Evolutionary conservation across 2,888 invertebrate genomes (phyloP), one percentile per base, ranked within the genome.

Genomic region (Calameuta idolon): DNA sequence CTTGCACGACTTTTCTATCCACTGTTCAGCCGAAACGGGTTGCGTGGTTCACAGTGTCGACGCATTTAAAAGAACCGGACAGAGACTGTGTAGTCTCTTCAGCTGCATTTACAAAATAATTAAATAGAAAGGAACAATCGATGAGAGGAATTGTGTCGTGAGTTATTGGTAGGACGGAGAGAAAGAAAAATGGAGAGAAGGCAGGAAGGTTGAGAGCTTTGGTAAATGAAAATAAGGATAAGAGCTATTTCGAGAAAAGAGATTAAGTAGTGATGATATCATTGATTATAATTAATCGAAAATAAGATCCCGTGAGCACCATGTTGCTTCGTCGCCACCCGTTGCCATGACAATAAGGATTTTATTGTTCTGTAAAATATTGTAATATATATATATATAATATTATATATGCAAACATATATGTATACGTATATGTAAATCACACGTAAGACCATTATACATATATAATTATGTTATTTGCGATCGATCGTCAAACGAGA

Each of bases 341-440:
- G 85, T 89, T 90, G 90, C 89, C 90, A 90, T 90, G 90, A 91
- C 90, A 90, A 90, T 90, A 90, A 90, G 83, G 80, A 83, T 86
- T 85, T 84, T 86, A 85, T 88, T 85, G 85, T 88, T 87, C 84
- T 90, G 89, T 89, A 90, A 87, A 88, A 89, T 91, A 90, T 85
- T 90, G 90, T 90, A 89, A 87, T 83, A 74, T 74, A 37, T 71
- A 78, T 83, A 74, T 74, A 35, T 71, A 69, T 30, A 12, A 71
- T 31, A 71, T 31, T 31, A 71, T 71, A 34, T 2, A 55, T 55
- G 9, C 9, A 9, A 15, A 55, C 23, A 23, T 71, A 71, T 71
- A 71, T 71, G 71, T 71, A 71, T 71, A 71, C 55, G 55, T 55
- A 55, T 9, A 55, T 15, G 55, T 55, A 55, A 55, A 9, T 23